phyloP scores from a whole-genome alignment of 2,888 invertebrate genomes.

The Mythimna lalbum region DNA sequence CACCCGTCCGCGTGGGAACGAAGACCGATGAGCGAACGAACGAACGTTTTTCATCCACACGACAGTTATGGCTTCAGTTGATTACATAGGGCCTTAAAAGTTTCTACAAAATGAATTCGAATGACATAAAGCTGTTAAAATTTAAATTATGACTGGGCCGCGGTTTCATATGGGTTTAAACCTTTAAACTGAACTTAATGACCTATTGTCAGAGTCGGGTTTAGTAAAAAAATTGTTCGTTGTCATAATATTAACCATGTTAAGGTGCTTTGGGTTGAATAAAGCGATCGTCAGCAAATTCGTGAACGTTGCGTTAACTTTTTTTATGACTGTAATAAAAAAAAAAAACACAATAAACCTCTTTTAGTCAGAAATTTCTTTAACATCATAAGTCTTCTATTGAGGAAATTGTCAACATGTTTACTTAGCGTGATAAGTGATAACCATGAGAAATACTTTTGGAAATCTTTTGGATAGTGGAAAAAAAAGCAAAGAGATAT shows the following conservation, averaged over 20 bases:
- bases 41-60: conserved; percentile 74
- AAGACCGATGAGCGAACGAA: conserved; percentile 61
- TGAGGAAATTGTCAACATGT: conserved; percentile 23
- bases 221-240: conserved; percentile 31
- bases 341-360: conserved; percentile 9
- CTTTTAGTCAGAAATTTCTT: conserved; percentile 14
- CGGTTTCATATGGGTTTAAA: conserved; percentile 34
- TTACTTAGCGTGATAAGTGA: not conserved
- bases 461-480: not conserved
- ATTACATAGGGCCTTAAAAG: conserved; percentile 69
- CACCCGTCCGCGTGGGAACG: conserved; percentile 73
- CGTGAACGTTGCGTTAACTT: conserved; percentile 22
- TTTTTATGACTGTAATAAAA: conserved; percentile 33
- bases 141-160: conserved; percentile 50
- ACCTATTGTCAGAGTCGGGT: conserved; percentile 44
- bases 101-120: conserved; percentile 59
- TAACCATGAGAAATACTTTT: not conserved
- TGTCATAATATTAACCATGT: conserved; percentile 34
- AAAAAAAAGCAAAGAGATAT: not conserved
- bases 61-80: conserved; percentile 76
- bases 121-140: conserved; percentile 60
- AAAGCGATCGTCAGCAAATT: conserved; percentile 41
- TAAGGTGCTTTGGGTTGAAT: conserved; percentile 31
- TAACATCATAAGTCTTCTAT: conserved; percentile 23
- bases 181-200: conserved; percentile 53